phyloP scores from a whole-genome alignment of 2,888 invertebrate genomes.

The Bimastos eiseni region DNA sequence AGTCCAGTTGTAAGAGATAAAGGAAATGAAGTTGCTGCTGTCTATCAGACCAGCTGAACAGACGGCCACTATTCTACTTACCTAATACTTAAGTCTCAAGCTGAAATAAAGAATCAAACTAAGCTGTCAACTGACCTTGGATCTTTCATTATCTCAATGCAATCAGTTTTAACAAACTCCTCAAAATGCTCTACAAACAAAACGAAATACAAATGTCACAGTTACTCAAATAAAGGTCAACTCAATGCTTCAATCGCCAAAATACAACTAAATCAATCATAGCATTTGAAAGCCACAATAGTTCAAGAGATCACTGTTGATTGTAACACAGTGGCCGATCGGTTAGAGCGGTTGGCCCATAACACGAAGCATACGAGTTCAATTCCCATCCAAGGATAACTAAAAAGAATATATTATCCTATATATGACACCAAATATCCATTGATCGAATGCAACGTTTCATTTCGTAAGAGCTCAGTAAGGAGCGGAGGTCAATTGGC shows the following conservation, averaged over 20 bases:
- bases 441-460: no score
- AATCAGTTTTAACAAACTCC: neutral
- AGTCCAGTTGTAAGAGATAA: no score
- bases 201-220: neutral
- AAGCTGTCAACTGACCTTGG: neutral
- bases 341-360: no score
- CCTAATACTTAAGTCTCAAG: neutral
- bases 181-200: slow-evolving; percentile 9
- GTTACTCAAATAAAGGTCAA: neutral
- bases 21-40: no score
- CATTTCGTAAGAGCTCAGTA: no score
- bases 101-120: neutral
- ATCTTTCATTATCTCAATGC: neutral
- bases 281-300: neutral
- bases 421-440: no score
- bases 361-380: no score
- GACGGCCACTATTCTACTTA: neutral
- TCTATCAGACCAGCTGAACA: no score
- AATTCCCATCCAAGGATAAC: no score
- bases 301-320: neutral
- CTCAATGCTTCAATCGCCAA: no score
- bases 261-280: neutral
- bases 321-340: no score
- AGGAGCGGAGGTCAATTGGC: neutral
- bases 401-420: no score